Base-by-base conservation (phyloP, 2,888 invertebrate genomes). In the Ceriagrion tenellum region DNA sequence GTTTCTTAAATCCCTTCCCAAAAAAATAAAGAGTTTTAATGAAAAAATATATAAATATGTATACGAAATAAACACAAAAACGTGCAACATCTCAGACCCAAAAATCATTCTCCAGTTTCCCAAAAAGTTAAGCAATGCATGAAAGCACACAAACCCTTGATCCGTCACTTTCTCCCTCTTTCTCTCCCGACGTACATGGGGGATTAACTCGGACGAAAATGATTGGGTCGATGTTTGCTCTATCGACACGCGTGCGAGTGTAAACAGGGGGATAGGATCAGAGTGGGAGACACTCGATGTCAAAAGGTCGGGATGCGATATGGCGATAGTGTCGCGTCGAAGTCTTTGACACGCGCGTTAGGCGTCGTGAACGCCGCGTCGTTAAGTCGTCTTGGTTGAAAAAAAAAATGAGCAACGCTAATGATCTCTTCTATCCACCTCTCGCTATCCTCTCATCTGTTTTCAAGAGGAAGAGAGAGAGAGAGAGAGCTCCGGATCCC, bases 341-440 rank as follows among this genome's bases (percentile, higher is more conserved):
- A 35, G 35, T 16, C 13, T 81, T 81, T 81, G 81, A 81, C 81
- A 47, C 47, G 8, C 47, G 47, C n/a, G n/a, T n/a, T n/a, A n/a
- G 16, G 13, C 35, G 30, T 81, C 81, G 35, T 35, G 81, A 81
- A 81, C 18, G 47, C 81, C 18, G 47, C 81, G 81, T 81, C 81
- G 81, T 81, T 81, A 81, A 81, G 81, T 81, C 81, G 81, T 81
- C 81, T 47, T 47, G 81, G 59, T 26, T 1, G 69, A 69, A 69
- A 69, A 69, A 69, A 69, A 81, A 81, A 35, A 35, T 26, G 35
- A 16, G 12, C 10, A 23, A 8, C 81, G 30, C 35, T 81, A 81
- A 81, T 81, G 81, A 81, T 81, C 81, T 18, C 18, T 35, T 81
- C 81, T 35, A 13, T 13, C 16, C 81, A 12, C 35, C 47, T 12